phyloP scores from a whole-genome alignment of 2,797 vertebrate genomes.

The Thripadectes ignobilis region DNA sequence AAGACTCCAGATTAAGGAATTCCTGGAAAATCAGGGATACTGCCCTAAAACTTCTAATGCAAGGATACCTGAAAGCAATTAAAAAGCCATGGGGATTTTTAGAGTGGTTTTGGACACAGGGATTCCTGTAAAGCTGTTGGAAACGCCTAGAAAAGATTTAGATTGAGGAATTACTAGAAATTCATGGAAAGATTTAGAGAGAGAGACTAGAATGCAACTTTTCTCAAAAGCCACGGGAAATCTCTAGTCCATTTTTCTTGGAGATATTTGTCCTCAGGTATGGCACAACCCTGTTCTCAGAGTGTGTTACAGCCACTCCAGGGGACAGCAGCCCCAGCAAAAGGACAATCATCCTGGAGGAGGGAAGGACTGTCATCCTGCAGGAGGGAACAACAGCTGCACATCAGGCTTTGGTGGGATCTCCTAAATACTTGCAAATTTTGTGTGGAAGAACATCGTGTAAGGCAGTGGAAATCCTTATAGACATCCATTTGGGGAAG shows the following conservation, averaged over 20 bases:
- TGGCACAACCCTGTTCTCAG: not conserved
- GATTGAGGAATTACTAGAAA: not conserved
- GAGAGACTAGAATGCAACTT: accelerated
- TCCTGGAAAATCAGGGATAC: not conserved
- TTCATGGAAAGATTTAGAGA: not conserved
- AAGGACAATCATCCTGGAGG: not conserved
- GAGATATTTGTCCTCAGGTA: not conserved
- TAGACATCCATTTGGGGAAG: not conserved
- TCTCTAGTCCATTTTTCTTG: not conserved
- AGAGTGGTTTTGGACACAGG: not conserved
- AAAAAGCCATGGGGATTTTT: not conserved
- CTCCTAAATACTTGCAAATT: slow-evolving; percentile 20
- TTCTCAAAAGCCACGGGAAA: not conserved
- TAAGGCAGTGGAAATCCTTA: not conserved
- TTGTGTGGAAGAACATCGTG: slow-evolving; percentile 1
- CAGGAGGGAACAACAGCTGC: not conserved
- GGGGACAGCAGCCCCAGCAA: not conserved
- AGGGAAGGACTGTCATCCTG: not conserved
- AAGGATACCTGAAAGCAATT: not conserved
- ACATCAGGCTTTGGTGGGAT: slow-evolving; percentile 8
- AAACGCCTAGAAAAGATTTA: not conserved
- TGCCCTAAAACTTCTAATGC: not conserved
- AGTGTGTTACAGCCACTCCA: not conserved
- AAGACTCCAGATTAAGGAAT: not conserved
- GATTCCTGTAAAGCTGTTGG: not conserved